Evolutionary conservation across 2,888 invertebrate genomes (phyloP), one percentile per base, ranked within the genome.

Genomic region (Zaprionus bogoriensis): DNA sequence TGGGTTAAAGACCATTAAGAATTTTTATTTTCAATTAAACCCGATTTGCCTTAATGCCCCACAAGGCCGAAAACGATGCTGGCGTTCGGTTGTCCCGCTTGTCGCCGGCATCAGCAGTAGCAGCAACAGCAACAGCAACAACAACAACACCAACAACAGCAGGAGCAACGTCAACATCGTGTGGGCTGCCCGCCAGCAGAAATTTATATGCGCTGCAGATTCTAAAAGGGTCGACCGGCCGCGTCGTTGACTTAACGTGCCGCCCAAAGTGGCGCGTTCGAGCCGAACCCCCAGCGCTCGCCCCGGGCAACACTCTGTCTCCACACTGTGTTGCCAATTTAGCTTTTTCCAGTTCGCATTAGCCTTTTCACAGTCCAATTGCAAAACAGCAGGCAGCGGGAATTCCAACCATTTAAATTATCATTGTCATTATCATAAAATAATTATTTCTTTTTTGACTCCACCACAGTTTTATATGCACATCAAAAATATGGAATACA

Each of bases 1-100:
- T 75, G 88, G 88, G 88, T 86, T 87, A 86, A 86, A 77, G 85
- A 82, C 80, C 86, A 87, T 88, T 87, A 86, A 84, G 88, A 87
- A 87, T 88, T 87, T 87, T 87, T 88, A 87, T 87, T 88, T 87
- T 87, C 88, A 87, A 87, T 87, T 87, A 88, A 87, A 79, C 77
- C 86, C 86, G 81, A 88, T 83, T 87, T 87, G 75, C 79, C 79
- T 86, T 87, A 88, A 87, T 88, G 75, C 81, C 79, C 70, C 86
- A 85, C 87, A 87, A 87, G 85, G 85, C 85, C 80, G 83, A 83
- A 76, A 74, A 80, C 84, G 84, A 79, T 46, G 62, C 66, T 17
- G 48, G 52, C 62, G 23, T 64, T 47, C 41, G 57, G 39, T 55
- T 54, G 58, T 47, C 51, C 70, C 59, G 71, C 67, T 62, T 75